Evolutionary conservation across 1,140 invertebrate species (phyloP), one percentile per base, ranked within the genome.

Genomic region (Drosophila bocki): DNA sequence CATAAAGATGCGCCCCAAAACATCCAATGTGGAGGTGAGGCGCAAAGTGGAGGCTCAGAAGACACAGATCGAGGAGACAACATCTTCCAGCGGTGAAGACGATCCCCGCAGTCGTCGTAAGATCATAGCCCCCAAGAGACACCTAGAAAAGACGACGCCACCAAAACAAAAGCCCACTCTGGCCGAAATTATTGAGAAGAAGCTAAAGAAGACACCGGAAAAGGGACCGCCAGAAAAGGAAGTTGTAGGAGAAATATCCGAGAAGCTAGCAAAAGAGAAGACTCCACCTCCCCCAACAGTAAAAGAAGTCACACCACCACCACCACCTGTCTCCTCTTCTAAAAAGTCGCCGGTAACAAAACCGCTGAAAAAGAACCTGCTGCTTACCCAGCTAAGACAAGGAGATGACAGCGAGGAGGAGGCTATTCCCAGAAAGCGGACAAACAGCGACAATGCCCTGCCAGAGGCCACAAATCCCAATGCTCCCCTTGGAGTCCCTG

Each of bases 31-130:
- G 6, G 92, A 94, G 15, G 64, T 95, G 7, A 87, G 95, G 17
- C 94, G 94, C 57, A 95, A 94, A 44, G 92, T 95, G 0, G 95
- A 95, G 75, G 93, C 69, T 56, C 95, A 74, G 94, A 94, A 91
- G 71, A 80, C 80, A 3, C 77, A 94, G 63, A 93, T 93, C 41
- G 93, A 94, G 67, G 93, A 94, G 68, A 94, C 94, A 22, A 95
- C 94, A 78, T 92, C 90, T 0, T 91, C 91, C 8, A 90, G 84
- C 15, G 87, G 83, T 7, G 95, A 95, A 61, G 81, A 93, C 63
- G 86, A 92, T 51, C 29, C 75, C 7, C 72, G 85, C 4, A 76
- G 75, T 69, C 78, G 85, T 1, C 76, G 82, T 9, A 92, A 91
- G 54, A 80, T 82, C 26, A 78, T 78, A 19, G 69, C 82, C 7